These are phyloP conservation scores for Coptotermes formosanus DNA, from an alignment of 1,140 invertebrate species.

Conservation along the genomic window DNA sequence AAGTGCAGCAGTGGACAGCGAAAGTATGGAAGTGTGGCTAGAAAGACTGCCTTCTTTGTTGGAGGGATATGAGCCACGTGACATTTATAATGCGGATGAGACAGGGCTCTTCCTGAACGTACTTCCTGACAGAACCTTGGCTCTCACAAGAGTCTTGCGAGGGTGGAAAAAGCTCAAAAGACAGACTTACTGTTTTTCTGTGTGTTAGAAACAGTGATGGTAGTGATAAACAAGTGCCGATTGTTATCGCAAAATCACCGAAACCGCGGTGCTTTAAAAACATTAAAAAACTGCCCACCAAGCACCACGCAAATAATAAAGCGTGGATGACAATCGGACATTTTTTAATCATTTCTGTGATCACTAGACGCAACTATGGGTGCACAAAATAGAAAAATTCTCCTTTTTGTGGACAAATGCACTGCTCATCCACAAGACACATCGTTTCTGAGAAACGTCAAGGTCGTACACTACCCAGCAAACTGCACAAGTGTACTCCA, in stretches of 20 bases:
- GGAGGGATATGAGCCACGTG: not conserved
- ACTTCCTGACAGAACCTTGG: not conserved
- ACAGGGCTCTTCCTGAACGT: not conserved
- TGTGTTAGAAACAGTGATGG: constrained; percentile 47
- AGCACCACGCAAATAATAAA: too few relatives aligned
- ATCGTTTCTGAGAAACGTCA: too few relatives aligned
- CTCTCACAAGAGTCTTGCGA: too few relatives aligned
- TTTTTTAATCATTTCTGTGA: too few relatives aligned
- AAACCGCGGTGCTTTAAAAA: constrained; percentile 45
- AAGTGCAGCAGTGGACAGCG: too few relatives aligned
- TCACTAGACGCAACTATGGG: too few relatives aligned
- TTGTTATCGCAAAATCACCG: constrained; percentile 44
- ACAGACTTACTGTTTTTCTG: constrained; percentile 46
- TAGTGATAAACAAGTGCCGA: constrained; percentile 43
- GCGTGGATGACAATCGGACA: too few relatives aligned
- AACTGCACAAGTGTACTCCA: too few relatives aligned
- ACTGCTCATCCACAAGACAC: too few relatives aligned
- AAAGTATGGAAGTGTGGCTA: too few relatives aligned
- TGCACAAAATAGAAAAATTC: constrained; percentile 49
- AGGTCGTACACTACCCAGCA: not conserved
- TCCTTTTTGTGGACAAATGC: constrained; percentile 53
- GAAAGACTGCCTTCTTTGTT: too few relatives aligned
- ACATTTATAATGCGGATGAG: too few relatives aligned
- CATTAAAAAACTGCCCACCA: constrained; percentile 43
- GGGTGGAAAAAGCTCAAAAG: constrained; percentile 48